Evolutionary conservation across 2,888 invertebrate species (phyloP), one percentile per base, ranked within the genome.

Genomic region (Saturnia pavonia): DNA sequence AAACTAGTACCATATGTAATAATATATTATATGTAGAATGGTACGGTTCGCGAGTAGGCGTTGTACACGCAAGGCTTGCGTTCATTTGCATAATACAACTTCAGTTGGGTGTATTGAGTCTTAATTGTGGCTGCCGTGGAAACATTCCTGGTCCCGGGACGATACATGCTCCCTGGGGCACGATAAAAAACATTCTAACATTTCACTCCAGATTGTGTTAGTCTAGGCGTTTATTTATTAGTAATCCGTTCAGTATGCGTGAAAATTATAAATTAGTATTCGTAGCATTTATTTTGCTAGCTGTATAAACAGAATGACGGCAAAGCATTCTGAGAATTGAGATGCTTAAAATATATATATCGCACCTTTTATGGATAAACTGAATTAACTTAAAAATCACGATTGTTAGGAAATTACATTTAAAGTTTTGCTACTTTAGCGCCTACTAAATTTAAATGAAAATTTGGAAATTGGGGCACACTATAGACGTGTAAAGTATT

Each of bases 71-170:
- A 84, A 92, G 81, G 81, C 83, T 77, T 80, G 83, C 75, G 76
- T 83, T 84, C 83, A 93, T 94, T 94, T 92, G 92, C 94, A 94
- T 94, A 93, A 88, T 91, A 94, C 94, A 94, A 91, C 92, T 87
- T 86, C 88, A 88, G 85, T 85, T 85, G 88, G 85, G 82, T 82
- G 91, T 91, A 91, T 94, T 93, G 92, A 91, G 92, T 90, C 92
- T 94, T 94, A 93, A 94, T 94, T 94, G 93, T 93, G 86, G 86
- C 74, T 84, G 85, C 87, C 85, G 86, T 85, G 86, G 85, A 82
- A 71, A 82, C 82, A 81, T 78, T 80, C 83, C 72, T 77, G 77
- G 80, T 85, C 82, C 88, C 90, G 87, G 90, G 90, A 88, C 78
- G 90, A 72, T 82, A 91, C 91, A 91, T 85, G 91, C 86, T 82